Percentiles rank a stretch among this genome's conserved stretches.
phyloP scores from a whole-genome alignment of 2,113 vertebrate species.

The Tragelaphus imberbis region DNA sequence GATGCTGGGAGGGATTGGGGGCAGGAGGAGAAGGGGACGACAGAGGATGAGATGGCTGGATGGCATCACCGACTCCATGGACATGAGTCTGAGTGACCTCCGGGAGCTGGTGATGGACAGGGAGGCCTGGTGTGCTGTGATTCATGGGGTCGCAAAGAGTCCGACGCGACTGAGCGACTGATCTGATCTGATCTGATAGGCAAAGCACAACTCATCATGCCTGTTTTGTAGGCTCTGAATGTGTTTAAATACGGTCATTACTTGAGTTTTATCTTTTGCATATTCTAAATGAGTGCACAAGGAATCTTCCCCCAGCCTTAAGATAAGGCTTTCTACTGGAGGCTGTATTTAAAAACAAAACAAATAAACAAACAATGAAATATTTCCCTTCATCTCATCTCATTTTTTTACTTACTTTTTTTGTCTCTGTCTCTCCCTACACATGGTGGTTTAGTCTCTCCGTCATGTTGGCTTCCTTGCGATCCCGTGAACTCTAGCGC shows the following conservation, averaged over 20 bases:
- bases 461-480: fast-evolving
- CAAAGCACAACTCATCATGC: neutral
- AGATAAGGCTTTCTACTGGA: neutral
- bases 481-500: neutral
- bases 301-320: neutral
- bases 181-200: too few relatives aligned
- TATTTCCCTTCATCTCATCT: neutral
- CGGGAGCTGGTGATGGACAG: too few relatives aligned
- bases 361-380: neutral
- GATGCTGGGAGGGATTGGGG: too few relatives aligned
- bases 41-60: too few relatives aligned
- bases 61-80: too few relatives aligned
- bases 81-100: too few relatives aligned
- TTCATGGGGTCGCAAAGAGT: too few relatives aligned
- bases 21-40: too few relatives aligned
- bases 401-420: neutral
- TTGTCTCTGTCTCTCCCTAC: neutral
- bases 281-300: neutral
- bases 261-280: slow-evolving; percentile 25
- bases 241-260: neutral
- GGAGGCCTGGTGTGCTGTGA: too few relatives aligned
- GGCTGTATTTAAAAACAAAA: slow-evolving; percentile 12
- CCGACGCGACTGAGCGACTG: too few relatives aligned
- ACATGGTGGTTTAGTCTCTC: neutral
- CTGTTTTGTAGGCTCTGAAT: neutral